Base-by-base conservation (phyloP, 2,888 invertebrate genomes). In the Microdon myrmicae region DNA sequence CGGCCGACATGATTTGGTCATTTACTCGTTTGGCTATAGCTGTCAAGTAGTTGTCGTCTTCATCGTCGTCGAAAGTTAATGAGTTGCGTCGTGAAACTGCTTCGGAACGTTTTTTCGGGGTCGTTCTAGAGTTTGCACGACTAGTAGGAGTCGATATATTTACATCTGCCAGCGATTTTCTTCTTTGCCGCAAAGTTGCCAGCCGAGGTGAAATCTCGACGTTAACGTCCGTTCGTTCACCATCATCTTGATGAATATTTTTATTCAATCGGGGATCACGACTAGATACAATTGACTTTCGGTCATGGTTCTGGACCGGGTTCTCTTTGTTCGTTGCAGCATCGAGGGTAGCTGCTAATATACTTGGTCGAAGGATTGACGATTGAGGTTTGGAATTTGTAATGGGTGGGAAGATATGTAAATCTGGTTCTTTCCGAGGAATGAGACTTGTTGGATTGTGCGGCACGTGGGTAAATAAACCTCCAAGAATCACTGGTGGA, bases 11-110 rank as follows among this genome's bases (percentile, higher is more conserved):
- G 17, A 79, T 79, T 67, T 78, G 77, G 12, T 79, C 79, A 47
- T 78, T 78, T 1, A 80, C 78, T 58, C 75, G 75, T 58, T 79
- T 79, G 0, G 80, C 79, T 3, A 80, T 78, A 58, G 78, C 78
- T 2, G 78, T 77, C 8, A 80, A 69, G 67, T 79, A 80, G 45
- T 77, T 77, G 64, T 80, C 79, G 38, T 79, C 79, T 17, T 71
- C 67, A n/a, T 66, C 66, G 29, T 66, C 66, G 26, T 66, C 66
- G 22, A 66, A 58, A 6, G 48, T 54, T 7, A 59, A 10, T 3
- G 58, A 59, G 26, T 37, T 54, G 6, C 66, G 59, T 14, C 59
- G 66, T 10, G 29, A 54, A n/a, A 6, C 28, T 1, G 19, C 17
- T 12, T 32, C 47, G 0, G 31, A n/a, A 9, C 51, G 61, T 9